These are phyloP conservation scores for Tortrix viridana DNA, from an alignment of 2,888 invertebrate genomes.

Conservation along the genomic window DNA sequence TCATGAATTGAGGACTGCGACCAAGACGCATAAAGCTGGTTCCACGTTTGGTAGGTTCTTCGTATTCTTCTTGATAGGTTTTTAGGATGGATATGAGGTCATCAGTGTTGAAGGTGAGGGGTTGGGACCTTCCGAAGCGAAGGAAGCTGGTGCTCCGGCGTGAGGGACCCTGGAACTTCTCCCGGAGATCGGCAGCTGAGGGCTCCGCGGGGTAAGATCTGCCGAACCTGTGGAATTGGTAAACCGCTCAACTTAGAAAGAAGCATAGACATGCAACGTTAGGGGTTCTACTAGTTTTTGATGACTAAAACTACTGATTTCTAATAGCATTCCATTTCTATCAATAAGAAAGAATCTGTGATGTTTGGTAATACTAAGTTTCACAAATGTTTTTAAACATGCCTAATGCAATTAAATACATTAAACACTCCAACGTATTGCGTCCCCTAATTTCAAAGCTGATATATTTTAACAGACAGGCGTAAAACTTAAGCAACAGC, in stretches of 20 bases:
- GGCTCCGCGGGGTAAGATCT: constrained; percentile 73
- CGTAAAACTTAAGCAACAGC: no score
- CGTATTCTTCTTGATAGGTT: constrained; percentile 71
- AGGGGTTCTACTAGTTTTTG: constrained; percentile 4
- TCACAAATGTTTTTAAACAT: no score
- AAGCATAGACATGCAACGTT: constrained; percentile 30
- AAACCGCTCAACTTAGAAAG: constrained; percentile 35
- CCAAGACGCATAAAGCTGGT: constrained; percentile 72
- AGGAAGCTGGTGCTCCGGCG: constrained; percentile 72
- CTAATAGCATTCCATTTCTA: no score
- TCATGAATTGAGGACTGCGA: constrained; percentile 75
- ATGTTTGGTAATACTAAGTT: no score
- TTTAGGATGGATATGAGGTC: constrained; percentile 68
- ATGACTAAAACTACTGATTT: no score
- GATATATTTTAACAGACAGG: no score
- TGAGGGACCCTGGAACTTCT: constrained; percentile 61
- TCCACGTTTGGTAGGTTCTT: constrained; percentile 62
- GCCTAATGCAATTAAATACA: no score
- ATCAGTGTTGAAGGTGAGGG: constrained; percentile 64
- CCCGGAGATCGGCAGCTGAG: constrained; percentile 71
- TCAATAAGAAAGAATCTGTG: no score
- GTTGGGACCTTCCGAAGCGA: constrained; percentile 73
- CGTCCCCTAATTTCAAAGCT: no score
- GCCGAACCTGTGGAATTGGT: constrained; percentile 63
- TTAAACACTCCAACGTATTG: no score